Evolutionary conservation across 1,140 invertebrate genomes (phyloP), one percentile per base, ranked within the genome.

Genomic region (Patella vulgata): DNA sequence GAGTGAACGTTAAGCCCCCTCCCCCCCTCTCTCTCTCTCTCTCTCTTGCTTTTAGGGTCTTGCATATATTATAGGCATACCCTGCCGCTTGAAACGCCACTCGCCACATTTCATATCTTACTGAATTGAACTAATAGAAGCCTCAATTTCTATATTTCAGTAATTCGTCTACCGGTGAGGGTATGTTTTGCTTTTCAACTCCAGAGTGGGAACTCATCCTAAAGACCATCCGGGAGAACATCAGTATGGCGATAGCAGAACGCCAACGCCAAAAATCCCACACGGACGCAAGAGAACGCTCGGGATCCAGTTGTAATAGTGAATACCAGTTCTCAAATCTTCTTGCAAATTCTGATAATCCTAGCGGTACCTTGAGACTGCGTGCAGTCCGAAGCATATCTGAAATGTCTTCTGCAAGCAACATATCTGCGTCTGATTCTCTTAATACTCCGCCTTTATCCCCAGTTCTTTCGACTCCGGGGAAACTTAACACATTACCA

Each of bases 111-210:
- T n/a, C n/a, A n/a, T n/a, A n/a, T n/a, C n/a, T n/a, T n/a, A n/a
- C n/a, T n/a, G n/a, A 51, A 5, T 19, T 51, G 28, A 31, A 42
- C 39, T 56, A 17, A 28, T 14, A 9, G 31, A 52, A 31, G 11
- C 19, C 0, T 21, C 40, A 28, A 3, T 9, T 31, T 4, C 33
- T 44, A 44, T 55, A 6, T 64, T 64, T 12, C 62, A 72, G 70
- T 4, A 64, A 61, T 57, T 69, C 70, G 19, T 56, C 65, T 12
- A 63, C 56, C 27, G 70, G 70, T 19, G 70, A 72, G 31, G 70
- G 62, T 1, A 61, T 31, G 1, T 69, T 69, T 40, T 59, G 59
- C 12, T 72, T 72, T 40, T 17, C 40, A 19, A 46, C 63, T 14
- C 42, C 56, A 0, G 39, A 59, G 2, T 66, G 63, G n/a, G 12